Base-by-base conservation (phyloP, 1,140 invertebrate species). In the Calephelis nemesis region DNA sequence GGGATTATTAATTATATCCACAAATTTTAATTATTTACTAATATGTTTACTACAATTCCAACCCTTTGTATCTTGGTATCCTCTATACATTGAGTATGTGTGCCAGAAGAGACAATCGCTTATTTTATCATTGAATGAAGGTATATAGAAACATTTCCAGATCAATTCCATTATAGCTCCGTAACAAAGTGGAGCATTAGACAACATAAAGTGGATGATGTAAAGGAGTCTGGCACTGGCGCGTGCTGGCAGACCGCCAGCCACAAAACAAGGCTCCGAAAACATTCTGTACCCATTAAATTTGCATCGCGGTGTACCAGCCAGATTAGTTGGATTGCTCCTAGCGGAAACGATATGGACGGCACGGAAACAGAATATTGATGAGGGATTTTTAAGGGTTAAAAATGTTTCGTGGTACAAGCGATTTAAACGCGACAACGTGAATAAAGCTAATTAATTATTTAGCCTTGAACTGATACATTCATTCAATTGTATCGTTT, bases 271-370 rank as follows among this genome's bases (percentile, higher is more conserved):
- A 54, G 19, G 8, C 50, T 54, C 50, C 50, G 15, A 54, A 54
- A 54, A 54, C 50, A 54, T 19, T 54, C 13, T 54, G 50, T 13
- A 13, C 8, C 48, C 48, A 49, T 49, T 49, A 49, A 49, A 49
- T 49, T 49, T 49, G 48, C 48, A 49, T 49, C 11, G 48, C 48
- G 48, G 48, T 11, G 48, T 11, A 49, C 42, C 42, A 45, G n/a
- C 52, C 52, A 58, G 52, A 58, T 58, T 58, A 58, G 52, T 39
- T 58, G 52, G 11, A 58, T 58, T 39, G 54, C 54, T 58, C 19
- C 9, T 58, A 58, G 30, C 54, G 19, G 54, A 58, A 58, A 30
- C 54, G 19, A 58, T 30, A 58, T 58, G 54, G 54, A 58, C 19
- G 11, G 30, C 11, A 58, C 54, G 54, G 54, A 30, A 58, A 39